A percentile compares a stretch with the other conserved stretches of the same genome.
phyloP scores from a whole-genome alignment of 2,888 invertebrate genomes.

The Protonemura montana region DNA sequence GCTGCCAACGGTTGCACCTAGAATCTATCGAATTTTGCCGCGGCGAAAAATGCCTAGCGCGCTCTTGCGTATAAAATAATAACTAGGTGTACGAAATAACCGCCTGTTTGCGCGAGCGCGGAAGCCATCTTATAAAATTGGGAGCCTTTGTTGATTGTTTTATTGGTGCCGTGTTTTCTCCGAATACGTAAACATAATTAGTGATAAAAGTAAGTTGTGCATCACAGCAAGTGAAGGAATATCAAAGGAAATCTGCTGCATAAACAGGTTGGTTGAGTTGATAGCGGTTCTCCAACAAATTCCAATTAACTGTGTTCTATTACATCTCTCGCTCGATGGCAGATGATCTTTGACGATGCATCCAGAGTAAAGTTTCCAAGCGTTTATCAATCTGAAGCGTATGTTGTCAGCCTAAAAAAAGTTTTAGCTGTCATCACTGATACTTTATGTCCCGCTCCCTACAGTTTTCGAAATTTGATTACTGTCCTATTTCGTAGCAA shows the following conservation, averaged over 20 bases:
- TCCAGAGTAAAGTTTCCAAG: constrained; percentile 10
- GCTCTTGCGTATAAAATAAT: neutral
- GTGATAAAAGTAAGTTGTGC: constrained; percentile 20
- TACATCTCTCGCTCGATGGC: neutral
- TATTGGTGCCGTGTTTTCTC: constrained; percentile 58
- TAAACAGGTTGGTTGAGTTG: neutral
- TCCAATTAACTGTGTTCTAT: neutral
- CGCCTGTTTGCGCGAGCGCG: constrained; percentile 47
- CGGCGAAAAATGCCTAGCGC: neutral
- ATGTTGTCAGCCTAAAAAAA: constrained; percentile 34
- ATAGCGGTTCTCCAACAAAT: neutral
- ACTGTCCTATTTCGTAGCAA: neutral
- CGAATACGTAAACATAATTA: constrained; percentile 50
- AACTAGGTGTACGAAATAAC: neutral
- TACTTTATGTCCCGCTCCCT: neutral
- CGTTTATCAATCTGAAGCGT: constrained; percentile 36
- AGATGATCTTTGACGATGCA: constrained; percentile 13
- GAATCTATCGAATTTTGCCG: neutral
- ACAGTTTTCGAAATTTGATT: constrained; percentile 2
- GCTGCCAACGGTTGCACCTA: neutral
- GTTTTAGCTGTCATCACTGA: neutral
- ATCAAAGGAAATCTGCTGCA: neutral
- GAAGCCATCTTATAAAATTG: constrained; percentile 59
- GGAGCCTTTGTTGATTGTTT: constrained; percentile 61
- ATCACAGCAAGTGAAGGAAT: neutral